Evolutionary conservation across 2,888 invertebrate genomes (phyloP).

Genomic region (Mechanitis mazaeus): DNA sequence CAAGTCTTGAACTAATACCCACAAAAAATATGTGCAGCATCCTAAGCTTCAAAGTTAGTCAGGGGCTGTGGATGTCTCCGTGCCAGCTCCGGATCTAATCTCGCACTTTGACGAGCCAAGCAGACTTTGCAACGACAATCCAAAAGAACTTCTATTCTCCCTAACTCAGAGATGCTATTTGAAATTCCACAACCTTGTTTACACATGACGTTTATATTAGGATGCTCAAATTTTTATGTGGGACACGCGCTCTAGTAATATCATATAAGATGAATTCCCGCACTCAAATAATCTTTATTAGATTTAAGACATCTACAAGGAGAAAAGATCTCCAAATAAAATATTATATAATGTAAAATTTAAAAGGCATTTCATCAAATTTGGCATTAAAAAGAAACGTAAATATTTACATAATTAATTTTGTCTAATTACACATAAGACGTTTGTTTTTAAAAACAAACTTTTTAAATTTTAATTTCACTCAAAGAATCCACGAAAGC

Average conservation of each 20-base stretch:
- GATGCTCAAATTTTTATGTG: constrained; percentile 23
- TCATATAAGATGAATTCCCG: constrained; percentile 17
- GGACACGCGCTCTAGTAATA: constrained; percentile 15
- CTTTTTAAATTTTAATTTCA: too few species aligned
- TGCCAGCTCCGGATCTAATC: constrained; percentile 24
- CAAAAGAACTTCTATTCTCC: constrained; percentile 4
- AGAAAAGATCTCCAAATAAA: not conserved
- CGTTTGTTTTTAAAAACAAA: not conserved
- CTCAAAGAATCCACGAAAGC: not conserved
- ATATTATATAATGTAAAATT: too few species aligned
- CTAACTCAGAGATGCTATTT: constrained; percentile 3
- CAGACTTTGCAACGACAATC: constrained; percentile 7
- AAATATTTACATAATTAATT: not conserved
- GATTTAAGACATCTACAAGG: constrained; percentile 11
- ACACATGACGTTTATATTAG: constrained; percentile 25
- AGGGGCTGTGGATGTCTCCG: constrained; percentile 18
- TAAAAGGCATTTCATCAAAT: too few species aligned
- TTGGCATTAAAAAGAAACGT: not conserved
- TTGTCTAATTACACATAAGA: not conserved
- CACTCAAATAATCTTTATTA: constrained; percentile 17
- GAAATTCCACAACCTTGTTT: constrained; percentile 12
- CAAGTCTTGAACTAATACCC: constrained; percentile 23
- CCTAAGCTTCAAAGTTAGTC: constrained; percentile 25
- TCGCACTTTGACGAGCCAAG: constrained; percentile 26
- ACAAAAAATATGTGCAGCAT: constrained; percentile 27